A percentile compares a stretch with the other conserved stretches of the same genome.
phyloP scores from a whole-genome alignment of 2,888 invertebrate genomes.

The Steromphala cineraria region DNA sequence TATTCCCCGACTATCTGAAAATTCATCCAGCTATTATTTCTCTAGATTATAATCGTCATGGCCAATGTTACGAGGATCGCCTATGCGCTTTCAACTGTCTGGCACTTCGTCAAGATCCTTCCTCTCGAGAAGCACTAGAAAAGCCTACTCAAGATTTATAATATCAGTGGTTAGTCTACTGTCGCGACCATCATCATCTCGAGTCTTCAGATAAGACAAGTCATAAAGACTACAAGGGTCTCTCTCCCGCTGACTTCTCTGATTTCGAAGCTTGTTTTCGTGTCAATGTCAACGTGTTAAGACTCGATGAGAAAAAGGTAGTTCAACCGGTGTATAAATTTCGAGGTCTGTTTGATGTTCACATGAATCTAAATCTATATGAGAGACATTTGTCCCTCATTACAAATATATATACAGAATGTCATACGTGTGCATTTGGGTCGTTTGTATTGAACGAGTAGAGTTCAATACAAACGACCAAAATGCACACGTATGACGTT shows the following conservation, averaged over 20 bases:
- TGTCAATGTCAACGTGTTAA: neutral
- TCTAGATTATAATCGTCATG: neutral
- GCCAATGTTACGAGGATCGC: neutral
- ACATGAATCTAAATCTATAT: neutral
- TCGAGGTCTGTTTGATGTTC: neutral
- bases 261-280: neutral
- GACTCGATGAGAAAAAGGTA: neutral
- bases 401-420: too few species aligned
- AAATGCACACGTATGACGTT: too few species aligned
- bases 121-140: neutral
- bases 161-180: neutral
- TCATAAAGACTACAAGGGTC: neutral
- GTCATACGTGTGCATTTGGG: too few species aligned
- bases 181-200: neutral
- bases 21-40: neutral
- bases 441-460: too few species aligned
- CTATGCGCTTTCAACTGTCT: neutral
- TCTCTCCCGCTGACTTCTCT: neutral
- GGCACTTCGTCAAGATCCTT: neutral
- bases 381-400: neutral
- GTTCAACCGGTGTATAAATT: neutral
- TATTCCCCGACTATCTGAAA: neutral
- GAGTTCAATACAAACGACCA: too few species aligned
- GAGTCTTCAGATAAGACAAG: neutral
- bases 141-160: neutral